Evolutionary conservation across 2,797 vertebrate genomes (phyloP).

Genomic region (Gymnoscopelus braueri): DNA sequence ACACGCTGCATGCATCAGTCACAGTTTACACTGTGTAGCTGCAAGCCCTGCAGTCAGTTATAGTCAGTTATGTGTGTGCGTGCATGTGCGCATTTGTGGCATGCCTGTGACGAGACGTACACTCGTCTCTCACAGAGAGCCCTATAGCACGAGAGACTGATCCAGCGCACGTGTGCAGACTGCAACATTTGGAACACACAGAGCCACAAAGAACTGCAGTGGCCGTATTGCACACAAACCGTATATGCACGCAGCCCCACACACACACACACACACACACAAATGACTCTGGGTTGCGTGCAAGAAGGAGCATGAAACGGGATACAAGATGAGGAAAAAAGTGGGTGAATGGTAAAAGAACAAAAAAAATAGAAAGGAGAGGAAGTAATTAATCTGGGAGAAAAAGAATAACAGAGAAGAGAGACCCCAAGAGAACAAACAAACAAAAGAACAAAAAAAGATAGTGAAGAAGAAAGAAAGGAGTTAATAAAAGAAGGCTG

Average conservation of each 20-base stretch:
- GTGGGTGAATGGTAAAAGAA: background rate
- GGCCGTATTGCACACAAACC: background rate
- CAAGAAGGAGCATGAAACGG: background rate
- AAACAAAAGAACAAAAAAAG: background rate
- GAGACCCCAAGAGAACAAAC: background rate
- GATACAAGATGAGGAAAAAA: background rate
- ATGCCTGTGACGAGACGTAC: background rate
- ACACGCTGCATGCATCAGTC: background rate
- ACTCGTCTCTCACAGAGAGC: background rate
- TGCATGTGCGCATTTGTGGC: background rate
- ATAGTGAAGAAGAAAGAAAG: background rate
- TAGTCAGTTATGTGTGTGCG: background rate
- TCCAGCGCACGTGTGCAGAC: background rate
- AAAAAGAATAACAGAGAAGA: background rate
- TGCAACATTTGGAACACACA: background rate
- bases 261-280: background rate
- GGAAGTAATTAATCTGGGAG: conserved; percentile 1
- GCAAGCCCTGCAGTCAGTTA: background rate
- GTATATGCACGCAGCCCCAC: background rate
- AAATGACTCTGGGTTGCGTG: background rate
- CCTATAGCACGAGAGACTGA: background rate
- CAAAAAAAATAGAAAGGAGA: background rate
- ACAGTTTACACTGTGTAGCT: background rate
- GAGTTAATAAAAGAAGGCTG: background rate
- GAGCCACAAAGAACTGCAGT: background rate